These are phyloP conservation scores for Temnothorax rugatulus DNA, from an alignment of 2,888 invertebrate genomes.

Conservation along the genomic window DNA sequence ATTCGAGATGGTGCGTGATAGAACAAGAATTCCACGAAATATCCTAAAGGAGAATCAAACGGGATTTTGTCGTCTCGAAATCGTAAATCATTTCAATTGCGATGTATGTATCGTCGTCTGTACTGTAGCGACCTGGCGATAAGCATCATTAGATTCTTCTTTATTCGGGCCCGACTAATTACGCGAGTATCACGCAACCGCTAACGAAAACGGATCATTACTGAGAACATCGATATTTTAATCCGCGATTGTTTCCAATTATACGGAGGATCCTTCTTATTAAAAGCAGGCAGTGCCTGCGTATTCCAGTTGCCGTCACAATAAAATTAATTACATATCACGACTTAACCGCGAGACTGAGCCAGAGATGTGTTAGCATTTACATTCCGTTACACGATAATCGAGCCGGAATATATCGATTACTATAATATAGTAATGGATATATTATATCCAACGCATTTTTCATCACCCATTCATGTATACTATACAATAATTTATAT, in stretches of 20 bases:
- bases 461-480: neutral
- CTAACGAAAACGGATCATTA: constrained; percentile 36
- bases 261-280: constrained; percentile 24
- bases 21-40: constrained; percentile 49
- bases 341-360: constrained; percentile 26
- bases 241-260: constrained; percentile 48
- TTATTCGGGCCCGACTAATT: constrained; percentile 31
- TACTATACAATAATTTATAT: constrained; percentile 7
- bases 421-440: neutral
- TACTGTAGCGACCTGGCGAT: constrained; percentile 23
- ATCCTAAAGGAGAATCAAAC: constrained; percentile 58
- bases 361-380: constrained; percentile 24
- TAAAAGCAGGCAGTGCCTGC: constrained; percentile 26
- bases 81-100: constrained; percentile 60
- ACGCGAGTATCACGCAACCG: constrained; percentile 19
- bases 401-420: constrained; percentile 40
- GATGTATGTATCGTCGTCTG: constrained; percentile 13
- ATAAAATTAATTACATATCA: constrained; percentile 44
- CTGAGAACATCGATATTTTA: constrained; percentile 44
- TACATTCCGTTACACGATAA: constrained; percentile 36
- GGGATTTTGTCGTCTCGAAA: constrained; percentile 62
- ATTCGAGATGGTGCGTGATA: constrained; percentile 45
- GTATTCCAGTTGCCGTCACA: constrained; percentile 29
- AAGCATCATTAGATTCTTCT: constrained; percentile 18
- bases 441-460: neutral